Evolutionary conservation across 2,888 invertebrate species (phyloP), one percentile per base, ranked within the genome.

Genomic region (Homarus gammarus): DNA sequence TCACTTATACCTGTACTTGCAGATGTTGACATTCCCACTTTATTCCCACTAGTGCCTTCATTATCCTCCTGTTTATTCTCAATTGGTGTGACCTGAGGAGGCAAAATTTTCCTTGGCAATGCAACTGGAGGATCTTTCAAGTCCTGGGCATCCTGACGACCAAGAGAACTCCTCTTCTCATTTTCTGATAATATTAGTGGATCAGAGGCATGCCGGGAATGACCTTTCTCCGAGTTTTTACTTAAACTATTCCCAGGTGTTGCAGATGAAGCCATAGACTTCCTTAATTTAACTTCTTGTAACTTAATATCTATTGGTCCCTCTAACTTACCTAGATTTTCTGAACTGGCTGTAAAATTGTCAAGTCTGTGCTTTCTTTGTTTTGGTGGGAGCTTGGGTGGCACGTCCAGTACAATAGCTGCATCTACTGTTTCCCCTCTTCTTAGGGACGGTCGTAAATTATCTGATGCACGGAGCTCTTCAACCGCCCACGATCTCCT

Each of bases 401-500:
- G 90, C 18, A 82, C 84, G 36, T 91, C 92, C 68, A 92, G 82
- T n/a, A 90, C 77, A 81, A 90, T 88, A 27, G 92, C 77, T 36
- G 85, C 87, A 84, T 92, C 92, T n/a, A 79, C 51, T 49, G 88
- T 89, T 77, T 91, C 91, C 2, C 79, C 81, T 51, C 68, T 77
- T 27, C 40, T 77, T 8, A 85, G 79, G 22, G 87, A 72, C 18
- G 84, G 75, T 3, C 85, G 64, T 6, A 77, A 75, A 70, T 56
- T 86, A 12, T 87, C 81, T 10, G 56, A 31, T 31, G 72, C 36
- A 5, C 70, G 22, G 27, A 38, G 44, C 49, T 91, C 91, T 33
- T 92, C 90, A 68, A 92, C 64, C 49, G 90, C 91, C 89, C 91
- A 90, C 15, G 92, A 92, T 51, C 90, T 90, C 36, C 92, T 75